Evolutionary conservation across 2,113 vertebrate genomes (phyloP), one percentile per base, ranked within the genome.

Genomic region (Spizaetus ornatus): DNA sequence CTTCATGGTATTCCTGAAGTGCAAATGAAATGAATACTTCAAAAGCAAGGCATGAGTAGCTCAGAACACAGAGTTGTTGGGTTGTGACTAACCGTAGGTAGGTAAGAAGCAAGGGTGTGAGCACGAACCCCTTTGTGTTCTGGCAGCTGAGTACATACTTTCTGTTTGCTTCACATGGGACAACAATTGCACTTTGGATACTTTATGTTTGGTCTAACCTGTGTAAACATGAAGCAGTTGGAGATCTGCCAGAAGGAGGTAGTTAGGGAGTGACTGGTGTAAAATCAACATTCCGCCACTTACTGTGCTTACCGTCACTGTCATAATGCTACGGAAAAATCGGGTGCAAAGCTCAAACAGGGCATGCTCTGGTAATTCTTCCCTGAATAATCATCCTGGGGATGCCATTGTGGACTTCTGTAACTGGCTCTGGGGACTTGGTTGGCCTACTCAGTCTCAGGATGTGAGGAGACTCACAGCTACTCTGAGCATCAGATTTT

Each of bases 341-440:
- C n/a, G 18, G 65, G 32, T 62, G 42, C 55, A 45, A 72, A 38
- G 38, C 71, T 72, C 58, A 23, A 36, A 27, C 31, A 38, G 58
- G 36, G 31, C 11, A 13, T 23, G 63, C 32, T 65, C 34, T 2
- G 1, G 3, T 45, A 45, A 31, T 82, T 85, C 38, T 77, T 48
- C 12, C 29, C 63, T 21, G 53, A 73, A 26, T 73, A 66, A 13
- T 62, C 19, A 25, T 25, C 76, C 21, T 69, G 34, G 14, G 15
- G 15, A 32, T 83, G 48, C 17, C 34, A 13, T 21, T 2, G 0
- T 52, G 63, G 62, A 3, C 58, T 65, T 0, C 23, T 69, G 8
- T 42, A 38, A 32, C 65, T 79, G 73, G 22, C 47, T 79, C 20
- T 86, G 48, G 45, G 81, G 47, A 31, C 14, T 34, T 32, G 36